Percentiles rank a stretch among this genome's conserved stretches.
Conservation (phyloP, 2,888 invertebrate genomes). For the Monopis laevigella region DNA sequence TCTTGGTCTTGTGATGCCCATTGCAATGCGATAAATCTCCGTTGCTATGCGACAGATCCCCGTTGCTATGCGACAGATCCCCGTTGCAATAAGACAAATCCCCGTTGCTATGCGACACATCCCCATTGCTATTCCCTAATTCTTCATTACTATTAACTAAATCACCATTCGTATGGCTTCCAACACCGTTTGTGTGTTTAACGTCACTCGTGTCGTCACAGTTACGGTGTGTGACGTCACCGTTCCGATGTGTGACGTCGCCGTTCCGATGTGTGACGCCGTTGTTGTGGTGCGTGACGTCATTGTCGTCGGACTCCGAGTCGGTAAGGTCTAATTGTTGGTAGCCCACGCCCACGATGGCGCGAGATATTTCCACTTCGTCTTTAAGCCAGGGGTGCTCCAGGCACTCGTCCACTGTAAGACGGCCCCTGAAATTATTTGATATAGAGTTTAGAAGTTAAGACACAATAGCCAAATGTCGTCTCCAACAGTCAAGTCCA, state of each 20-base stretch:
- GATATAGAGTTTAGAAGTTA: background rate
- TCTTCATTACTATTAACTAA: too few relatives aligned
- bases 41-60: constrained; percentile 4
- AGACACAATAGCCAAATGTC: too few relatives aligned
- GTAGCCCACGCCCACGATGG: constrained; percentile 52
- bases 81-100: constrained; percentile 4
- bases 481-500: too few relatives aligned
- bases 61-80: constrained; percentile 4
- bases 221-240: background rate
- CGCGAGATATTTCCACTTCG: constrained; percentile 63
- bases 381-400: constrained; percentile 89
- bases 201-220: constrained; percentile 9
- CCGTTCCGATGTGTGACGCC: too few relatives aligned
- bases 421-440: constrained; percentile 75
- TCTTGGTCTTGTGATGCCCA: constrained; percentile 1
- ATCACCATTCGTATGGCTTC: too few relatives aligned
- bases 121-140: too few relatives aligned
- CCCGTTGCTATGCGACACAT: constrained; percentile 5
- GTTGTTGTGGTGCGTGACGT: constrained; percentile 29
- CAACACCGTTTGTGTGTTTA: too few relatives aligned
- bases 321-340: too few relatives aligned
- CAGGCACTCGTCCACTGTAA: constrained; percentile 88
- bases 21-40: too few relatives aligned
- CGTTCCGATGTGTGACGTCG: constrained; percentile 15
- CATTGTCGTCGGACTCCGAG: constrained; percentile 34